phyloP scores from a whole-genome alignment of 2,888 invertebrate genomes.

The Leistus spinibarbis region DNA sequence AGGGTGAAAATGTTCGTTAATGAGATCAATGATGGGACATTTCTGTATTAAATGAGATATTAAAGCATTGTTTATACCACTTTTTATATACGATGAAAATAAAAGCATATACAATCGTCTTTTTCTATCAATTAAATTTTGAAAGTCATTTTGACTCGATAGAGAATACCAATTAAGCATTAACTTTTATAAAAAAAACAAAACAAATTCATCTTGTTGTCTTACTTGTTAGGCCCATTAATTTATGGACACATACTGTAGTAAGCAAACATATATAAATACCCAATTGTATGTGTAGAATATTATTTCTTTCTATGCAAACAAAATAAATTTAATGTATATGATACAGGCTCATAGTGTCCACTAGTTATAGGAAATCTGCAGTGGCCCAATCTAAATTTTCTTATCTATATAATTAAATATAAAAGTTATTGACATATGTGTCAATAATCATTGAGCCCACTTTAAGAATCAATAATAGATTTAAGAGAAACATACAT shows the following conservation, averaged over 20 bases:
- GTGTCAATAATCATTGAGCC: not conserved
- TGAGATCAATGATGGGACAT: slow-evolving; percentile 31
- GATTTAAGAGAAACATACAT: too few relatives aligned
- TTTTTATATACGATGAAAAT: slow-evolving; percentile 30
- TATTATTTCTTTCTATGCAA: too few relatives aligned
- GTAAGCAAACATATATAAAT: too few relatives aligned
- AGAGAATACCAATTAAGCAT: slow-evolving; percentile 30
- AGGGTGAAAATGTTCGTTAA: slow-evolving; percentile 34
- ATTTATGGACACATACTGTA: too few relatives aligned
- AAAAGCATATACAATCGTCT: slow-evolving; percentile 14
- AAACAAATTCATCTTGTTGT: not conserved
- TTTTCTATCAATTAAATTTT: slow-evolving; percentile 36
- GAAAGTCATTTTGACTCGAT: slow-evolving; percentile 32
- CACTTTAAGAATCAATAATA: slow-evolving; percentile 28
- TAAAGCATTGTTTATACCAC: slow-evolving; percentile 34
- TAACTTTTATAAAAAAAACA: not conserved
- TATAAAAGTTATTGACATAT: too few relatives aligned
- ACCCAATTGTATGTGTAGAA: too few relatives aligned
- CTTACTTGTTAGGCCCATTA: too few relatives aligned
- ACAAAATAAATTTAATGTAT: too few relatives aligned
- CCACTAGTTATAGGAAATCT: too few relatives aligned
- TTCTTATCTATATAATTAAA: too few relatives aligned
- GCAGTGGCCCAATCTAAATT: too few relatives aligned
- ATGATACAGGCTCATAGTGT: too few relatives aligned
- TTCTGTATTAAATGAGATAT: slow-evolving; percentile 35